phyloP scores from a whole-genome alignment of 2,113 vertebrate species.

The Hyla sarda region DNA sequence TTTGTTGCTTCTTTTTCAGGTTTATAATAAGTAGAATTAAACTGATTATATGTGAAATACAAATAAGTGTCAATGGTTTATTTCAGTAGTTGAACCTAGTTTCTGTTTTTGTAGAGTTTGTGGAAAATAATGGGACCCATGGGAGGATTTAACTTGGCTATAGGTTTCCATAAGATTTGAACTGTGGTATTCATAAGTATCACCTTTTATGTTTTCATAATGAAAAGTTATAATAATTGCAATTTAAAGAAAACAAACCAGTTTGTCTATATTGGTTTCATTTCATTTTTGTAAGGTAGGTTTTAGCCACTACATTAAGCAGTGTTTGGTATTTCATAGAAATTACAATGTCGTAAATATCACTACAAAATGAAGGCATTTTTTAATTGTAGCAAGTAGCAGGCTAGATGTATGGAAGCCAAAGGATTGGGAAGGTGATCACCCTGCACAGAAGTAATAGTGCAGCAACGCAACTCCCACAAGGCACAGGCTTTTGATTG shows the following conservation, averaged over 20 bases:
- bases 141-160: slow-evolving; percentile 48
- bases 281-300: background rate
- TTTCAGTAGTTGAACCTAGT: slow-evolving; percentile 41
- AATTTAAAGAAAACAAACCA: slow-evolving; percentile 17
- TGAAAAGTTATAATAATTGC: slow-evolving; percentile 36
- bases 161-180: slow-evolving; percentile 30
- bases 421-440: no score
- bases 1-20: slow-evolving; percentile 57
- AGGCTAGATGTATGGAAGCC: no score
- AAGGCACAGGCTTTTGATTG: no score
- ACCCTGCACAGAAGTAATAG: no score
- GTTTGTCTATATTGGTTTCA: slow-evolving; percentile 8
- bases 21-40: slow-evolving; percentile 57
- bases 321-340: no score
- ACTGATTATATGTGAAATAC: slow-evolving; percentile 58
- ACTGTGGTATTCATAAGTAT: slow-evolving; percentile 47
- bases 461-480: no score
- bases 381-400: no score
- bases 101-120: slow-evolving; percentile 51
- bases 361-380: no score
- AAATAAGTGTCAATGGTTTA: slow-evolving; percentile 49
- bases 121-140: slow-evolving; percentile 54
- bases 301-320: no score
- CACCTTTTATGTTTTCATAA: slow-evolving; percentile 39
- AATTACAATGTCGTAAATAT: no score